Conservation (phyloP, 2,113 vertebrate genomes). For the Ovis canadensis region DNA sequence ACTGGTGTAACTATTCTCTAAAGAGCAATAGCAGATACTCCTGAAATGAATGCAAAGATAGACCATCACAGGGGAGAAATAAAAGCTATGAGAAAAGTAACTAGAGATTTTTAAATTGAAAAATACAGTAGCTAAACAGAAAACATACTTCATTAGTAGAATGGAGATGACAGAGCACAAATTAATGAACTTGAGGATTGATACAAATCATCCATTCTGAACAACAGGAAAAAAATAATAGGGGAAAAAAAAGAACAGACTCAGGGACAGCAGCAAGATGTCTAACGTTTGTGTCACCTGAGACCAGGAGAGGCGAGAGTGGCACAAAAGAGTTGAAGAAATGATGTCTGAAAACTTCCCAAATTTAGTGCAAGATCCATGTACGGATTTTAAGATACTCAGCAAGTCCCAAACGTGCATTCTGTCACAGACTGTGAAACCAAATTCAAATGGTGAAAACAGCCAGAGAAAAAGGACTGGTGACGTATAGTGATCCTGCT, state of each 20-base stretch:
- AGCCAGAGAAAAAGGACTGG: background rate
- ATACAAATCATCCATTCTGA: background rate
- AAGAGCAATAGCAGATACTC: background rate
- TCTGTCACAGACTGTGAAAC: background rate
- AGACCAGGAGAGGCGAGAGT: background rate
- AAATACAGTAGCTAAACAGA: background rate
- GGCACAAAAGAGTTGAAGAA: background rate
- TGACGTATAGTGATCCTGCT: background rate
- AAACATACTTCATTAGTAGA: background rate
- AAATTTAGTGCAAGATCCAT: background rate
- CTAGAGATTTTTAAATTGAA: background rate
- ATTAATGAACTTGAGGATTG: background rate
- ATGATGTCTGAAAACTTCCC: background rate
- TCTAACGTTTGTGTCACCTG: background rate
- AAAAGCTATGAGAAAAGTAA: background rate
- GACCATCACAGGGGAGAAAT: background rate
- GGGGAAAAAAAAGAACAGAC: background rate
- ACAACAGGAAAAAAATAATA: background rate
- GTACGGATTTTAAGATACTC: no score
- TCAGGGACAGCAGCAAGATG: background rate
- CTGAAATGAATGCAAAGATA: accelerated
- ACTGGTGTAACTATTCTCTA: background rate
- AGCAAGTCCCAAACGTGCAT: background rate
- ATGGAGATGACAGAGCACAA: background rate
- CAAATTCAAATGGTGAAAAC: background rate